These are phyloP conservation scores for Erithacus rubecula DNA, from an alignment of 2,797 vertebrate genomes.

Conservation along the genomic window DNA sequence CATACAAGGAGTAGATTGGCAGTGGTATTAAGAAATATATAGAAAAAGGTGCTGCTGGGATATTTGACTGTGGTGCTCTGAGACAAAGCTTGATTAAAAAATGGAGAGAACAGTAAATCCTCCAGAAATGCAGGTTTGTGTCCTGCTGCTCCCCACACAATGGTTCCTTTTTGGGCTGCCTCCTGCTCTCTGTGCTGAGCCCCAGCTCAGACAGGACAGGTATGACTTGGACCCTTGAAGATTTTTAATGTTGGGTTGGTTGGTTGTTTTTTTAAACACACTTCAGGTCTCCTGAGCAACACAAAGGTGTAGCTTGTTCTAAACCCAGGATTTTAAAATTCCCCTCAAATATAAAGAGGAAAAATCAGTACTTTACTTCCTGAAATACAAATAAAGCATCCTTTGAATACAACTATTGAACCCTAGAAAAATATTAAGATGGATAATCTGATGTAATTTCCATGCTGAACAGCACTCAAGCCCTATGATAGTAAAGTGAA, in stretches of 20 bases:
- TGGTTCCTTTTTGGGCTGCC: slow-evolving; percentile 16
- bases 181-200: neutral
- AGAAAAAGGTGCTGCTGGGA: neutral
- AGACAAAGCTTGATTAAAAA: slow-evolving; percentile 54
- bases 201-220: neutral
- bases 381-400: neutral
- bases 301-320: slow-evolving; percentile 31
- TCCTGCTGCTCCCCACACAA: slow-evolving; percentile 31
- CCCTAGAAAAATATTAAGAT: neutral
- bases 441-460: neutral
- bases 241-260: neutral
- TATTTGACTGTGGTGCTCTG: slow-evolving; percentile 29
- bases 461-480: neutral
- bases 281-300: neutral
- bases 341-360: neutral
- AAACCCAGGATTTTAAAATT: neutral
- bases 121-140: slow-evolving; percentile 45
- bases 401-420: slow-evolving; percentile 7
- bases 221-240: neutral
- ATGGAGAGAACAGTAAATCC: slow-evolving; percentile 8
- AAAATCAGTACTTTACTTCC: neutral
- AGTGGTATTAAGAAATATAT: rapidly evolving
- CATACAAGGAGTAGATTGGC: neutral
- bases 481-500: neutral
- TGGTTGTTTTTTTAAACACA: neutral